phyloP scores from a whole-genome alignment of 2,888 invertebrate species.

The Agrotis clavis region DNA sequence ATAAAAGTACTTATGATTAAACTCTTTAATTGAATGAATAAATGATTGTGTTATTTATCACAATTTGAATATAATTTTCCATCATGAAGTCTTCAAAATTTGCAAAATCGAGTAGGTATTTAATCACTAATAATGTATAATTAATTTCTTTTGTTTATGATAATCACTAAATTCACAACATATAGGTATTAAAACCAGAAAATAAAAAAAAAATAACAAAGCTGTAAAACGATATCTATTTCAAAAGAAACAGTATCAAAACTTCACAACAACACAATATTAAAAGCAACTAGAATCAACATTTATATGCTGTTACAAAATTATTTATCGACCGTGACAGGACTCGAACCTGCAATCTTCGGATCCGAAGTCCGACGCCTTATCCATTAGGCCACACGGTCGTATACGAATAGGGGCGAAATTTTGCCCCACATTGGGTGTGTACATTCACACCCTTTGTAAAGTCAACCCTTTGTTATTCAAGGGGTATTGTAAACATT shows the following conservation, averaged over 20 bases:
- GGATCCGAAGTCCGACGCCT: constrained; percentile 94
- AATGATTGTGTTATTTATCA: too few species aligned
- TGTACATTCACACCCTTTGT: constrained; percentile 27
- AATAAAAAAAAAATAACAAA: not conserved
- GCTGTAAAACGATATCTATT: too few species aligned
- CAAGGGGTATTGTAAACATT: not conserved
- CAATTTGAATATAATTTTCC: too few species aligned
- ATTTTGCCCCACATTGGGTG: constrained; percentile 57
- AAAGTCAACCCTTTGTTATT: constrained; percentile 1
- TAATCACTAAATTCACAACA: too few species aligned
- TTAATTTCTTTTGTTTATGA: too few species aligned
- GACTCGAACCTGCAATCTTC: constrained; percentile 94
- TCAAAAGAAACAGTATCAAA: constrained; percentile 14
- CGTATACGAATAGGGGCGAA: constrained; percentile 55
- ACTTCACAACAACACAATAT: not conserved
- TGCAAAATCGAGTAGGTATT: too few species aligned
- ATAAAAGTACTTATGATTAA: too few species aligned
- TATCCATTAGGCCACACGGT: constrained; percentile 94
- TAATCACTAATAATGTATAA: too few species aligned
- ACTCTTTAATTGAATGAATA: too few species aligned
- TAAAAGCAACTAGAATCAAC: constrained; percentile 21
- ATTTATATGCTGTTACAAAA: constrained; percentile 2
- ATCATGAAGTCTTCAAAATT: too few species aligned
- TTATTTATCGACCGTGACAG: constrained; percentile 92
- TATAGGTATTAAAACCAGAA: too few species aligned